These are phyloP conservation scores for Cryptus viduatorius DNA, from an alignment of 2,888 invertebrate species.

Conservation along the genomic window DNA sequence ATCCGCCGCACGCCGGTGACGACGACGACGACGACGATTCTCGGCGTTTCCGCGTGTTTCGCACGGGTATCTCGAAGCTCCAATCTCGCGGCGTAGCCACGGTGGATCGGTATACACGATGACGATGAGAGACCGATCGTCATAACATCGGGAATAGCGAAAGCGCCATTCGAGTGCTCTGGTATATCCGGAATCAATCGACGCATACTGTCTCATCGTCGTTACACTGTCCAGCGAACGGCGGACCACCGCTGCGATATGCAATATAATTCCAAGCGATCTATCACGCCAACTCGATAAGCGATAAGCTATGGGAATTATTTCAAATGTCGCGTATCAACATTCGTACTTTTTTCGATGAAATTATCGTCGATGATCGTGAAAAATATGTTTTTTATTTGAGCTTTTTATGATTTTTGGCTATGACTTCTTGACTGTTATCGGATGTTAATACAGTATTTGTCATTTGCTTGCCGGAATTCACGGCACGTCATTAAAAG, in stretches of 20 bases:
- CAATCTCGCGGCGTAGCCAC: slow-evolving; percentile 3
- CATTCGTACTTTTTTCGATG: slow-evolving; percentile 12
- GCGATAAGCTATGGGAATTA: slow-evolving; percentile 39
- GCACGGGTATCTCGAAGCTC: slow-evolving; percentile 21
- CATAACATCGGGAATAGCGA: slow-evolving; percentile 42
- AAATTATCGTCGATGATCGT: no score
- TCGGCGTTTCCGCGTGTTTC: slow-evolving; percentile 58
- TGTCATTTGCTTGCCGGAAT: slow-evolving; percentile 67
- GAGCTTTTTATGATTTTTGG: background rate
- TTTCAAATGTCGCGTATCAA: slow-evolving; percentile 42
- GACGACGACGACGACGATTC: slow-evolving; percentile 52
- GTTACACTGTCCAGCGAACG: background rate
- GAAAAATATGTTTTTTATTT: no score
- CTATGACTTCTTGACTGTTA: slow-evolving; percentile 5
- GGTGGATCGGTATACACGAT: background rate
- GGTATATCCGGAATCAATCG: slow-evolving; percentile 46
- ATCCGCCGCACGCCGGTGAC: slow-evolving; percentile 34
- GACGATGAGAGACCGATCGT: slow-evolving; percentile 10
- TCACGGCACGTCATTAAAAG: slow-evolving; percentile 62
- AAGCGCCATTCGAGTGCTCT: slow-evolving; percentile 30
- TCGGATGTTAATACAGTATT: slow-evolving; percentile 60
- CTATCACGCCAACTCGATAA: background rate
- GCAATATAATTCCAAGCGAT: slow-evolving; percentile 43
- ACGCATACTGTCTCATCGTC: slow-evolving; percentile 25
- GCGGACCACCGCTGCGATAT: background rate